Evolutionary conservation across 2,888 invertebrate species (phyloP), one percentile per base, ranked within the genome.

Genomic region (Minunthozetes semirufus): DNA sequence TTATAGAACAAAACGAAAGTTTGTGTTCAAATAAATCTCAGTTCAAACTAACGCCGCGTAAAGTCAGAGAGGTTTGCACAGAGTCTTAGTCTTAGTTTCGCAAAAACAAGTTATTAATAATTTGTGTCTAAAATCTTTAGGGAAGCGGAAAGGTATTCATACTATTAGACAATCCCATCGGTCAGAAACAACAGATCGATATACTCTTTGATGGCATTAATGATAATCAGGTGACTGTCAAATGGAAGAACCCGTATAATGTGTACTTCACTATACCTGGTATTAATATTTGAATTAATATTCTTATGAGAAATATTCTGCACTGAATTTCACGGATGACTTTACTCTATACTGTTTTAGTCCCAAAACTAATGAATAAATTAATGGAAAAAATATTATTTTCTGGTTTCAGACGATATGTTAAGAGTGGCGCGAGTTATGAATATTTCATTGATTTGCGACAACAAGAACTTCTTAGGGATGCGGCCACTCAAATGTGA

Each of bases 401-500:
- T 5, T n/a, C n/a, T 29, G 5, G 27, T 33, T 33, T 17, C 33
- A 63, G 63, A 63, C 33, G 8, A 8, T 11, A 63, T 63, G 63
- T 19, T 63, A 33, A 63, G 38, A 63, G 63, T 63, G 38, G 63
- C 63, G 13, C 63, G 63, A 25, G 63, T 63, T 38, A 38, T 63
- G 33, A 63, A 63, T 33, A 63, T 63, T 63, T 63, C 63, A 63
- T 63, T 63, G 19, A 33, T 63, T 33, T 13, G 19, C 22, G 63
- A 29, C 17, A 33, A 63, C 63, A 63, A 63, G 33, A 25, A 63
- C 15, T 38, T 63, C 6, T 85, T 93, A 27, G 93, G 93, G 0
- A 87, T 89, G 61, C 85, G 91, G n/a, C 91, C 91, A 80, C 89
- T 93, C 79, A 93, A 93, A 82, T 93, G 93, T 83, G 93, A 93